phyloP scores from a whole-genome alignment of 2,888 invertebrate genomes.

The Colletes collaris region DNA sequence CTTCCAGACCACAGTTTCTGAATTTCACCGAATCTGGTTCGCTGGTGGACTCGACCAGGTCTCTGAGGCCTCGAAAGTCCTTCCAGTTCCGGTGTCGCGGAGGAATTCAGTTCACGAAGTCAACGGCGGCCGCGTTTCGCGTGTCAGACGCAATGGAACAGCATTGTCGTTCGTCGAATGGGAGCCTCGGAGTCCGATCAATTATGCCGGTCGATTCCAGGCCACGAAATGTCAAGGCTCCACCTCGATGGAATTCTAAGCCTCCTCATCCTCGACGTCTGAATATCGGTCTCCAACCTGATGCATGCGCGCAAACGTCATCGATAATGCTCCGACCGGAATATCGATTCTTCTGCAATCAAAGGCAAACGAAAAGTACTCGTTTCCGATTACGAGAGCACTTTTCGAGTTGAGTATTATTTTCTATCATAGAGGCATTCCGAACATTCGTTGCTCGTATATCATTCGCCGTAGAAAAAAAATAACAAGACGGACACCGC shows the following conservation, averaged over 20 bases:
- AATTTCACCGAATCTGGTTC: not conserved
- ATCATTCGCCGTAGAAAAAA: too few relatives aligned
- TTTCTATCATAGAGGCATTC: too few relatives aligned
- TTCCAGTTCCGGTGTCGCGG: constrained; percentile 2
- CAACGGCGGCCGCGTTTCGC: constrained; percentile 54
- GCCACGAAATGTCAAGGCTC: constrained; percentile 78
- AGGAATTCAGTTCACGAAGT: constrained; percentile 55
- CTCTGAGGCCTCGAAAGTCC: not conserved
- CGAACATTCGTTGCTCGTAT: too few relatives aligned
- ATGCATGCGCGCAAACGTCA: constrained; percentile 51
- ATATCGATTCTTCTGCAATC: constrained; percentile 37
- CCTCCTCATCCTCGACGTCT: constrained; percentile 61
- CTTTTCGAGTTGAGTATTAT: not conserved
- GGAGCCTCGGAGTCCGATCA: constrained; percentile 75
- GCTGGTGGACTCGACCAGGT: not conserved
- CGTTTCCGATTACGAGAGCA: constrained; percentile 4
- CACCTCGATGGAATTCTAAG: constrained; percentile 75
- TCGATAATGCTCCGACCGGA: constrained; percentile 50
- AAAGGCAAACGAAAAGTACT: not conserved
- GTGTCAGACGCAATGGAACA: constrained; percentile 62
- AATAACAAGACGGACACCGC: too few relatives aligned
- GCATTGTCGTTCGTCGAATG: constrained; percentile 73
- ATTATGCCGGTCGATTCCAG: constrained; percentile 77
- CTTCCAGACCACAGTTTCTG: not conserved
- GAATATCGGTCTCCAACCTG: constrained; percentile 47